A percentile compares a stretch with the other conserved stretches of the same genome.
Conservation (phyloP, 2,113 vertebrate species). For the Rhipidura dahli region DNA sequence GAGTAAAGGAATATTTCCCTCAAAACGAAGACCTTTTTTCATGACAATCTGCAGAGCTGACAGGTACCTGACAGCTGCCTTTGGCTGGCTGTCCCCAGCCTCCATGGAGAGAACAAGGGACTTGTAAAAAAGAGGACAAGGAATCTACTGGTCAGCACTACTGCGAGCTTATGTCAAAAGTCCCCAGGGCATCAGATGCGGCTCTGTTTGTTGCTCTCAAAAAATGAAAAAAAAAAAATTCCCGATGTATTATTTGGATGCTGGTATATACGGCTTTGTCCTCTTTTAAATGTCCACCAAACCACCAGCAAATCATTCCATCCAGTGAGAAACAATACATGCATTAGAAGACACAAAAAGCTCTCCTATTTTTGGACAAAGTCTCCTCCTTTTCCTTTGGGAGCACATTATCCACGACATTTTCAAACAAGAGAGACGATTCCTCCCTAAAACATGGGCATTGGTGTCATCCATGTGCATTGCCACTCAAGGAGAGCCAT, state of each 20-base stretch:
- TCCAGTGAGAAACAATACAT: not conserved
- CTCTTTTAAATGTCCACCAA: not conserved
- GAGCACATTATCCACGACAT: rapidly evolving
- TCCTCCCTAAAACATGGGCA: not conserved
- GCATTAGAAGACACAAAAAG: not conserved
- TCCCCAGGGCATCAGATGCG: not conserved
- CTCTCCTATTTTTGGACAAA: not conserved
- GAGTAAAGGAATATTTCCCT: constrained; percentile 10
- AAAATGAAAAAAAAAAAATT: not conserved
- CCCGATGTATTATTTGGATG: not conserved
- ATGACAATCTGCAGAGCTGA: not conserved
- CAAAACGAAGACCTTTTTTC: not conserved
- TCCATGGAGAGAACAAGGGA: not conserved
- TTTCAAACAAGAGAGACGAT: rapidly evolving
- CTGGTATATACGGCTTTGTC: not conserved
- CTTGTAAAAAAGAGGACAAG: not conserved
- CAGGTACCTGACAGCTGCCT: not conserved
- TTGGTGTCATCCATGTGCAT: rapidly evolving
- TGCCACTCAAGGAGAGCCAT: not conserved
- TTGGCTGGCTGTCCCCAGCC: not conserved
- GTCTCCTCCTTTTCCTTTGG: not conserved
- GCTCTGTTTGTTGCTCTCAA: not conserved
- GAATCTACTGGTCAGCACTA: not conserved
- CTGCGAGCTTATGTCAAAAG: not conserved
- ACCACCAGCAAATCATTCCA: not conserved